Evolutionary conservation across 2,888 invertebrate genomes (phyloP), one percentile per base, ranked within the genome.

Genomic region (Idaea dimidiata): DNA sequence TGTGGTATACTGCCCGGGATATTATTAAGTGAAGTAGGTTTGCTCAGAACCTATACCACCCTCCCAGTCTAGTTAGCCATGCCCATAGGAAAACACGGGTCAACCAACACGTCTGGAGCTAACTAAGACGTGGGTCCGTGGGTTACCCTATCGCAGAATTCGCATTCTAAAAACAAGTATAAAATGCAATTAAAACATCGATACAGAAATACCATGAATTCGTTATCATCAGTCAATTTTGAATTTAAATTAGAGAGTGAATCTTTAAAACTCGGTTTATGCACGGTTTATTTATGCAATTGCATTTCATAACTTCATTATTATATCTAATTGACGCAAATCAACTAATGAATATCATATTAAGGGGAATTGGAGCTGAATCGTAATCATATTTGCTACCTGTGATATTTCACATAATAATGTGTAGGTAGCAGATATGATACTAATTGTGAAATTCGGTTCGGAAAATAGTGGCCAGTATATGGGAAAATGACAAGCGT

Each of bases 211-310:
- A 76, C 77, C 75, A 79, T 75, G 78, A 82, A 83, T 83, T 75
- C 74, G 72, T 75, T 73, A 71, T 71, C 78, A 71, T 71, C 78
- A 75, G 77, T 79, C 70, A 81, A 84, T 85, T 86, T 82, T 81
- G 83, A 81, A 76, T 86, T 83, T 83, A 84, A 86, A 87, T 84
- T 80, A 81, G 83, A 17, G 83, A 79, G 73, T 87, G 86, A 85
- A 87, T 87, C 76, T 77, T 82, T 84, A 82, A 87, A 83, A 83
- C 74, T 67, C 58, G 71, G 70, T 79, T 79, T 81, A 82, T 84
- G 80, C 75, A 78, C 72, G 64, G 70, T 80, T 84, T 84, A 86
- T 86, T 87, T 86, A 87, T 87, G 84, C 86, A 86, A 80, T 79
- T 82, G 79, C 78, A 77, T 85, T 83, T 79, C 80, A 74, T 76